Base-by-base conservation (phyloP, 1,140 invertebrate species). In the Lasioglossum albipes region DNA sequence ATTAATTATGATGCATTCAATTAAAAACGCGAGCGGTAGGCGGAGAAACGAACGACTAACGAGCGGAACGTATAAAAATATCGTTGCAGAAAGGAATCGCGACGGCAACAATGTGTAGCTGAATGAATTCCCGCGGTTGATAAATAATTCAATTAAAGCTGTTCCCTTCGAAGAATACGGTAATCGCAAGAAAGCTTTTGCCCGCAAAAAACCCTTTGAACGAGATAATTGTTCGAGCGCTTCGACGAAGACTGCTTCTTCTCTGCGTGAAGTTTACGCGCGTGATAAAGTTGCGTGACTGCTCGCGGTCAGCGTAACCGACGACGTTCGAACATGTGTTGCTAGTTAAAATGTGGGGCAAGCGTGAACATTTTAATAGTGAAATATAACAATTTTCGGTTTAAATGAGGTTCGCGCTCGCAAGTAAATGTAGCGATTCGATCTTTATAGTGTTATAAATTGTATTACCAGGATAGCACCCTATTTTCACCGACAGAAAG, bases 1-100 rank as follows among this genome's bases (percentile, higher is more conserved):
- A 71, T 36, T 71, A 71, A 71, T 71, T 71, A 71, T 59, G 52
- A 71, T 59, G 18, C 54, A 71, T 41, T 71, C 52, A 57, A 71
- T 71, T 71, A 71, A 6, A 12, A 20, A 4, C 18, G 20, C 18
- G 5, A 57, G 18, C 18, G 16, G 9, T 20, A n/a, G 66, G 12
- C 13, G 52, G n/a, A 31, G 36, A 71, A 20, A 12, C n/a, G 36
- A 59, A 71, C 52, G 18, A 10, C 18, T 71, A 71, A 57, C 52
- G 12, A 71, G 45, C 52, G 52, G 31, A 71, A 71, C 69, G 69
- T 36, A 71, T 16, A 57, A 57, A 71, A 57, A 18, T 71, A 71
- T 59, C 18, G 20, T 52, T 59, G 18, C n/a, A 41, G 41, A 57
- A 57, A 71, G 18, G 27, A 70, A 9, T 59, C 36, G 31, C 18